Conservation (phyloP, 2,888 invertebrate species). For the Pelosia muscerda region DNA sequence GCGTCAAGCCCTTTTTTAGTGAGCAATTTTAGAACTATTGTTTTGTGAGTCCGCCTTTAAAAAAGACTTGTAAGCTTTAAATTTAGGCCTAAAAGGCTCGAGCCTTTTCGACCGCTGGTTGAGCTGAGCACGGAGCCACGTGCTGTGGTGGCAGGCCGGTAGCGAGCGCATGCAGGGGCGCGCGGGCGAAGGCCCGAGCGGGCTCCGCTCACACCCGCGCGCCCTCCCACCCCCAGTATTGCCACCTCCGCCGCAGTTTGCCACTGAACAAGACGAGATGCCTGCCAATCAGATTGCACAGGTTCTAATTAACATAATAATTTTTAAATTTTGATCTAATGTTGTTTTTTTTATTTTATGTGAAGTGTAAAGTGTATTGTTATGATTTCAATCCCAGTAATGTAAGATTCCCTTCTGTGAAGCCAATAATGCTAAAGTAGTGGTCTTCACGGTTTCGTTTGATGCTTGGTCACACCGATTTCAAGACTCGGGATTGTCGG, state of each 20-base stretch:
- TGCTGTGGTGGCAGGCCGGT: constrained; percentile 70
- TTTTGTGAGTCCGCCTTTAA: no score
- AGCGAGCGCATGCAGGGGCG: constrained; percentile 84
- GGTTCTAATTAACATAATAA: constrained; percentile 55
- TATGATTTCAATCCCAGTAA: no score
- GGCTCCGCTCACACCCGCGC: constrained; percentile 83
- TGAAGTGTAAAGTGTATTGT: no score
- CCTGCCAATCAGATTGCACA: constrained; percentile 84
- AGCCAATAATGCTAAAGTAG: not conserved
- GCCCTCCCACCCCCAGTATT: constrained; percentile 81
- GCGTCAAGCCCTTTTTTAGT: no score
- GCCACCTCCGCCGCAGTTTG: constrained; percentile 82
- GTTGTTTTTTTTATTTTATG: not conserved
- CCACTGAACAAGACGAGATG: constrained; percentile 81
- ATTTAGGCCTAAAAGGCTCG: no score
- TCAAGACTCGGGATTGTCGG: not conserved
- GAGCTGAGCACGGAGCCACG: constrained; percentile 44
- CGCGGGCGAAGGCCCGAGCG: constrained; percentile 83
- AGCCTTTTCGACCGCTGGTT: no score
- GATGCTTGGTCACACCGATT: no score
- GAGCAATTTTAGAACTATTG: no score
- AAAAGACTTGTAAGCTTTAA: no score
- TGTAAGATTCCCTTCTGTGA: no score
- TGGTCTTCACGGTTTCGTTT: not conserved
- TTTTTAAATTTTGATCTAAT: no score